These are phyloP conservation scores for Nasonia longicornis DNA, from an alignment of 1,140 invertebrate genomes.

Conservation along the genomic window DNA sequence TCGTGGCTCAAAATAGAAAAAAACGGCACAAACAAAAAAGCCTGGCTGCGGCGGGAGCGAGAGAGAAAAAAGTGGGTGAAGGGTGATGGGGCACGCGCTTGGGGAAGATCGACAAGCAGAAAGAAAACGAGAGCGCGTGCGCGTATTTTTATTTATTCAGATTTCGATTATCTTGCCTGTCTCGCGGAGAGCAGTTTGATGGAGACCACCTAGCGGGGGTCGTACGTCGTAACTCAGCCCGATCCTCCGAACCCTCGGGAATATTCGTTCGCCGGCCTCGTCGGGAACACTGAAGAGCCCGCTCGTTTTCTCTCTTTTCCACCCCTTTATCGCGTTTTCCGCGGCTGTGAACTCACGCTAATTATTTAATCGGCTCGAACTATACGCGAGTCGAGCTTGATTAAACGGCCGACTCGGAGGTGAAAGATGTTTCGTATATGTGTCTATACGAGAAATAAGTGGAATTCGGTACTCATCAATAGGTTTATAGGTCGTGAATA, in stretches of 20 bases:
- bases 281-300: conserved; percentile 48
- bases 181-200: conserved; percentile 56
- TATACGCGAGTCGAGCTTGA: neutral
- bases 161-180: conserved; percentile 62
- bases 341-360: neutral
- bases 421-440: neutral
- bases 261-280: conserved; percentile 52
- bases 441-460: neutral
- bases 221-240: conserved; percentile 56
- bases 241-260: conserved; percentile 52
- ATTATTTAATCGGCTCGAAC: conserved; percentile 7
- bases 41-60: neutral
- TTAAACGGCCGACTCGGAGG: neutral
- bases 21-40: conserved; percentile 17
- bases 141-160: conserved; percentile 61
- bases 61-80: conserved; percentile 37
- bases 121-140: conserved; percentile 10
- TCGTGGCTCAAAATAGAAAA: neutral
- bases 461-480: conserved; percentile 11
- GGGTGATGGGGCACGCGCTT: conserved; percentile 36
- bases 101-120: conserved; percentile 44
- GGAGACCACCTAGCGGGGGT: conserved; percentile 59
- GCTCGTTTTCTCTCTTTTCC: neutral
- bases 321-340: conserved; percentile 33
- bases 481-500: conserved; percentile 17